Percentiles rank a stretch among this genome's conserved stretches.
Conservation (phyloP, 2,888 invertebrate genomes). For the Taphrorychus bicolor region DNA sequence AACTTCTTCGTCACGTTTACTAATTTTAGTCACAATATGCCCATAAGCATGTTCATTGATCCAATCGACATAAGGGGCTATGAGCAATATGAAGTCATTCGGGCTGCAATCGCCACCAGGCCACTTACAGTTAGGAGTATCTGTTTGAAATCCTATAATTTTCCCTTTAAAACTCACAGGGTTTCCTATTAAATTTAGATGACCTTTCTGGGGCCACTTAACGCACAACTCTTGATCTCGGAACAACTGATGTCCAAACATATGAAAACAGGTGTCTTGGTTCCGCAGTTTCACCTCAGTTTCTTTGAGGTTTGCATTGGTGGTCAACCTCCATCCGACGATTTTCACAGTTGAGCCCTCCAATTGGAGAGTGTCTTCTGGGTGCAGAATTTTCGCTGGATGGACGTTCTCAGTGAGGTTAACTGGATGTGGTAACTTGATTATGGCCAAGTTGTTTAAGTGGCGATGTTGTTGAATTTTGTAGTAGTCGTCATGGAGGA, state of each 20-base stretch:
- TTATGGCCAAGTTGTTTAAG: conserved; percentile 18
- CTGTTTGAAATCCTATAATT: conserved; percentile 21
- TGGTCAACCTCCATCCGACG: conserved; percentile 7
- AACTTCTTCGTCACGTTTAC: not conserved
- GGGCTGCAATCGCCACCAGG: not conserved
- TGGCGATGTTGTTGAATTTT: conserved; percentile 9
- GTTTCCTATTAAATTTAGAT: conserved; percentile 16
- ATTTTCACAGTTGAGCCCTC: not conserved
- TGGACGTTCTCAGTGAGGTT: not conserved
- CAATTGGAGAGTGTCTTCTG: not conserved
- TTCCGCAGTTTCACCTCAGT: conserved; percentile 10
- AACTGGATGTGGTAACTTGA: conserved; percentile 10
- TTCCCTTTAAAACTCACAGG: conserved; percentile 2
- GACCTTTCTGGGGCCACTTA: not conserved
- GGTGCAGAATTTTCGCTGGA: conserved; percentile 11
- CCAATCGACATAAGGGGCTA: conserved; percentile 18
- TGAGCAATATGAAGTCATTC: conserved; percentile 15
- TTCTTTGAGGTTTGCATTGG: conserved; percentile 5
- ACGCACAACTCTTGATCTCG: conserved; percentile 19
- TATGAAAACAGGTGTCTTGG: conserved; percentile 12
- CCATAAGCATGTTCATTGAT: conserved; percentile 2
- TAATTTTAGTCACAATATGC: not conserved
- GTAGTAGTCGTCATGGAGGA: conserved; percentile 14
- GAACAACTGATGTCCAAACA: conserved; percentile 9
- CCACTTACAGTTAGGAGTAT: conserved; percentile 3